Evolutionary conservation across 2,888 invertebrate genomes (phyloP), one percentile per base, ranked within the genome.

Genomic region (Ornithoptera priamus): DNA sequence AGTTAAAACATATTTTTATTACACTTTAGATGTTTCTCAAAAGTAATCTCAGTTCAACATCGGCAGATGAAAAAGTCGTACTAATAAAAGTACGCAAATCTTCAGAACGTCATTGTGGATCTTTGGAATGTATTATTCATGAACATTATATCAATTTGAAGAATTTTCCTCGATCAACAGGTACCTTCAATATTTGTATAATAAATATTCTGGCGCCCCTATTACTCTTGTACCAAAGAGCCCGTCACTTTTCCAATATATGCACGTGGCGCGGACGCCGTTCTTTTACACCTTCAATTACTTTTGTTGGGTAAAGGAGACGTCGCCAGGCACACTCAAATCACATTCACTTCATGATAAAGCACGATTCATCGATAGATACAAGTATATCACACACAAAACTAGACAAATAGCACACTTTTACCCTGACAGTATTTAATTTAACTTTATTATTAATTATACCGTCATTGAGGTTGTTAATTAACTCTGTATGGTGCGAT

Each of bases 81-180:
- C 22, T 50, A 53, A 62, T 57, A 65, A 24, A 56, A 60, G 53
- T 30, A 62, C 62, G 62, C 60, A 69, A 64, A 53, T 65, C 69
- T 69, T 61, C 60, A 61, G 65, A 65, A 69, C 69, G 69, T 53
- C 67, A 62, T 62, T 62, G 24, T 46, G 62, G 57, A 46, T 46
- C 30, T 30, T 30, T 46, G 24, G 36, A 62, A 68, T 68, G 57
- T 68, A 62, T 68, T 62, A 68, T 68, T 68, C 67, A 68, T 68
- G 67, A 68, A 68, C 57, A 62, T 62, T 62, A 50, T 62, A 58
- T 58, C 30, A 68, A 68, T 62, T 67, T 68, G 30, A 57, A 62
- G 46, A 67, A 57, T 62, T 24, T 56, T 6, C 30, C 42, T 30
- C 22, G 46, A 68, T 62, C 67, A 68, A 68, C 62, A 68, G 62